These are phyloP conservation scores for Microtus ochrogaster DNA, from an alignment of 2,113 vertebrate genomes.

Conservation along the genomic window DNA sequence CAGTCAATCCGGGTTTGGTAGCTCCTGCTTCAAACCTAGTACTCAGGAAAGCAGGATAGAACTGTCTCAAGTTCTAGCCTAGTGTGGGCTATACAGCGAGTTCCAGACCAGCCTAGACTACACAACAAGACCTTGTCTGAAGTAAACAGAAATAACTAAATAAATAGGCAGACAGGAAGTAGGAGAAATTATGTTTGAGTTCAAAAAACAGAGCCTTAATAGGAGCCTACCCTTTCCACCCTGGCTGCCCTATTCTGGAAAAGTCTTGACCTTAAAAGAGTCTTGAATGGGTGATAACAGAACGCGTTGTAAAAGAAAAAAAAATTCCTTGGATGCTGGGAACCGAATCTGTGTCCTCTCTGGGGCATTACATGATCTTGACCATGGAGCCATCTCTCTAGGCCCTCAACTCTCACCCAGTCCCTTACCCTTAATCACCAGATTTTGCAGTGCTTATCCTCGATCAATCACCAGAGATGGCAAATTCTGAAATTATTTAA, in stretches of 20 bases:
- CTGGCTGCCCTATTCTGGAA: constrained; percentile 10
- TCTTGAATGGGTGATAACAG: constrained; percentile 19
- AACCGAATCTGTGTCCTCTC: background rate
- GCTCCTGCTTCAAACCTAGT: background rate
- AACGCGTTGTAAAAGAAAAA: constrained; percentile 22
- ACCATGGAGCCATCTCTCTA: background rate
- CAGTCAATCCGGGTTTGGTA: background rate
- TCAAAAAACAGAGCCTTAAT: constrained; percentile 28
- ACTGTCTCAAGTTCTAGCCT: background rate
- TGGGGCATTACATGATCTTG: background rate
- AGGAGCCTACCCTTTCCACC: background rate
- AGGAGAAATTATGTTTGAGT: constrained; percentile 43
- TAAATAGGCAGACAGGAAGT: background rate
- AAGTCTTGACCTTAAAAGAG: constrained; percentile 28
- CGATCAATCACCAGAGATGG: background rate
- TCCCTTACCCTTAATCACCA: background rate
- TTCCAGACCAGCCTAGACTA: background rate
- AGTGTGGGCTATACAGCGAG: background rate
- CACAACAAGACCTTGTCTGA: background rate
- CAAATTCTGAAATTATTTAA: constrained; percentile 42
- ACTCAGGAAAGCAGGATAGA: background rate
- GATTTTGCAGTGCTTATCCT: constrained; percentile 2
- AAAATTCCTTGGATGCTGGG: background rate
- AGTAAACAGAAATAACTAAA: background rate
- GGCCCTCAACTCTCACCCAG: background rate